phyloP scores from a whole-genome alignment of 2,888 invertebrate genomes.

The Mimumesa dahlbomi region DNA sequence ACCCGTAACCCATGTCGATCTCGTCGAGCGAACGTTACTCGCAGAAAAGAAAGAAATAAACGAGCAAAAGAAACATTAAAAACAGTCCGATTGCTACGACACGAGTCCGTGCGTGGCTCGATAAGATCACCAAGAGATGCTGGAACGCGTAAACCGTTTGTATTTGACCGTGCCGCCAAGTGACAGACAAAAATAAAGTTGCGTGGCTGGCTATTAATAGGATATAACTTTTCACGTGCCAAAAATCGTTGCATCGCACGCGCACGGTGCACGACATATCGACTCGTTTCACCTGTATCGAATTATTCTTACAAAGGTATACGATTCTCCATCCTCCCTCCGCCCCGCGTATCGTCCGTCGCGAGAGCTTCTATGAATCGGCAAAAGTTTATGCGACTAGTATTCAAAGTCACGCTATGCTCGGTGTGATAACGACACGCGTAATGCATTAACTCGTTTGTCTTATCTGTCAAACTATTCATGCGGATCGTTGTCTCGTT shows the following conservation, averaged over 20 bases:
- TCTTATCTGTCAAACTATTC: no score
- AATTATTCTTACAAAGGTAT: neutral
- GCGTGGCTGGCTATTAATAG: slow-evolving; percentile 42
- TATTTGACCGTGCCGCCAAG: slow-evolving; percentile 38
- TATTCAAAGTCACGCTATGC: no score
- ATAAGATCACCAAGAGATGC: neutral
- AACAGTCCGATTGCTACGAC: neutral
- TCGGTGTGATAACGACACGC: no score
- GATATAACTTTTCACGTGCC: slow-evolving; percentile 29
- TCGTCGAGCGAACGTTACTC: no score
- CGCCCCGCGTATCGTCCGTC: no score
- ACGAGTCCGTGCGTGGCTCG: neutral
- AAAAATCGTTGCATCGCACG: slow-evolving; percentile 28
- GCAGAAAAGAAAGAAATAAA: neutral
- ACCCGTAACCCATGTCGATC: neutral
- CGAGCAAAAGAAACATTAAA: no score
- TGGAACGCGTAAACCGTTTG: slow-evolving; percentile 20
- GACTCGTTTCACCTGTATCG: neutral
- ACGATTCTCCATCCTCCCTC: no score
- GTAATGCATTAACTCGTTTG: no score
- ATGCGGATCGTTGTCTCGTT: neutral
- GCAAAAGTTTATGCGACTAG: no score
- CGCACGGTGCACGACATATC: neutral
- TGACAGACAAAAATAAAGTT: slow-evolving; percentile 47
- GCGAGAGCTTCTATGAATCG: no score